phyloP scores from a whole-genome alignment of 2,797 vertebrate species.

The Cynopterus sphinx region DNA sequence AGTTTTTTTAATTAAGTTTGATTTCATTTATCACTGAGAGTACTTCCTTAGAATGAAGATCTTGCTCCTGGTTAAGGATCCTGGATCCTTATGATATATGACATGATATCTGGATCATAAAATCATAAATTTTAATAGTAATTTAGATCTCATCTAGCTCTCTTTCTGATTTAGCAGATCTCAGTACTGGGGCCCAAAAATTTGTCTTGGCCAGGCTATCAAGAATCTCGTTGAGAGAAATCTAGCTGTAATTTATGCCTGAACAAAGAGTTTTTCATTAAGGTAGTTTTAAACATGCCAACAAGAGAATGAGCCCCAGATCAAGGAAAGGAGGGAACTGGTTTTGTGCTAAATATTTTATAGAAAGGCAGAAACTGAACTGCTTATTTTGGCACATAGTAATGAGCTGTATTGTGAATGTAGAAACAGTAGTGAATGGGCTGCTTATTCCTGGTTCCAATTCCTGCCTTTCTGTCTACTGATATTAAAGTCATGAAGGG shows the following conservation, averaged over 20 bases:
- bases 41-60: not conserved
- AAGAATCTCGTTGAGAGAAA: not conserved
- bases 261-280: not conserved
- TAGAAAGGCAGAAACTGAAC: not conserved
- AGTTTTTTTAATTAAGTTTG: constrained; percentile 34
- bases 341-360: not conserved
- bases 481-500: not conserved
- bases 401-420: not conserved
- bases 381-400: not conserved
- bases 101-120: not conserved
- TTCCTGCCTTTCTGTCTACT: not conserved
- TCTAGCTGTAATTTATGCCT: not conserved
- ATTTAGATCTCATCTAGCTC: not conserved
- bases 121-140: not conserved
- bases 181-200: not conserved
- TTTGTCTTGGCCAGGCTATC: not conserved
- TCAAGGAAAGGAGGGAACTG: not conserved
- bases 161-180: not conserved
- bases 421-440: not conserved
- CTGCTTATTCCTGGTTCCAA: not conserved
- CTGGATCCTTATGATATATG: not conserved
- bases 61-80: not conserved
- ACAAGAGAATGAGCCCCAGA: not conserved
- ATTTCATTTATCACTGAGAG: not conserved
- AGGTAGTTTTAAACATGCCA: not conserved